Evolutionary conservation across 2,888 invertebrate species (phyloP), one percentile per base, ranked within the genome.

Genomic region (Matsumyia berberina): DNA sequence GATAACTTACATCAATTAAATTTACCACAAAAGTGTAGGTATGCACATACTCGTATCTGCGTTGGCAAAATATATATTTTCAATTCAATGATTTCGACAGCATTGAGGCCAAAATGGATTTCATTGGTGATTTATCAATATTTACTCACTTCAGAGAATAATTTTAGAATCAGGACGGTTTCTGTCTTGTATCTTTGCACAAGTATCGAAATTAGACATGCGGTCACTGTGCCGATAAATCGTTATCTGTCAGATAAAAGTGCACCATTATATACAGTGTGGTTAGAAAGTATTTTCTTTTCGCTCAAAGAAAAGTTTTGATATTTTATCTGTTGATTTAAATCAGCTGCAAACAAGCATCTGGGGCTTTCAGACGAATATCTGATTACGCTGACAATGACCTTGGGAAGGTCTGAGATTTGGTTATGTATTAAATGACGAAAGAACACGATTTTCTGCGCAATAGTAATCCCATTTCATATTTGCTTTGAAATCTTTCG

Each of bases 181-280:
- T 46, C 3, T 33, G 57, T 24, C 24, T 46, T 49, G 37, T 39
- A 57, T 76, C 12, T n/a, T 35, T 17, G 24, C 5, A 39, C 15
- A 39, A n/a, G 19, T 39, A 19, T 33, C 8, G n/a, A n/a, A 44
- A 60, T 72, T 55, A 29, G 49, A 58, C 57, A 51, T 35, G 60
- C 67, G 67, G 77, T 67, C 58, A 60, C 51, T 66, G 67, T 60
- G 57, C 31, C 42, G 31, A 74, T 67, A 60, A 74, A 80, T 80
- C 46, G 37, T 33, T 55, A 70, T 51, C 37, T 60, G 73, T 31
- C 69, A 39, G 31, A 17, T 7, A 15, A 62, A 55, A 70, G 46
- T 58, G 15, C 72, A 64, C 73, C 55, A 33, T 24, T 9, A 8
- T 15, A 70, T 4, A 24, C 24, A n/a, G 57, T 17, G 44, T 37